phyloP scores from a whole-genome alignment of 2,797 vertebrate genomes.

The Sebastes oblongus region DNA sequence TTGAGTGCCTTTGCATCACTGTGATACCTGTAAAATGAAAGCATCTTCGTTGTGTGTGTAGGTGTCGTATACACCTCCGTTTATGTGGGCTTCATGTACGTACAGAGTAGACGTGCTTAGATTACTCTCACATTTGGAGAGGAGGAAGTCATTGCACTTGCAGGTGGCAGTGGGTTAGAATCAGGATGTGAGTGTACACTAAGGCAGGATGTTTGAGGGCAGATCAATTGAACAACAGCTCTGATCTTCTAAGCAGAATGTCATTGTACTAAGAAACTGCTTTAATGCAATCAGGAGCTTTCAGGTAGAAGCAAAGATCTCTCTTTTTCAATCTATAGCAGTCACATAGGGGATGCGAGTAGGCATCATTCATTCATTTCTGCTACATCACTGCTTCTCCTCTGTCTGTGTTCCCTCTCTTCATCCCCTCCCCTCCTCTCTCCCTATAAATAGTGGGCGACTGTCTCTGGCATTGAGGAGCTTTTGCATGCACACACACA shows the following conservation, averaged over 20 bases:
- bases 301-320: not conserved
- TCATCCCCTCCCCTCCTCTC: not conserved
- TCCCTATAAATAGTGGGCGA: slow-evolving; percentile 61
- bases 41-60: too few species aligned
- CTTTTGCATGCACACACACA: slow-evolving; percentile 10
- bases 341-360: not conserved
- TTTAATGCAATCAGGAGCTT: not conserved
- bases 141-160: not conserved
- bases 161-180: not conserved
- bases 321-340: not conserved
- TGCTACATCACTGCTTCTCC: not conserved
- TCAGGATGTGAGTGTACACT: not conserved
- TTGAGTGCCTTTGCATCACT: too few species aligned
- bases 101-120: too few species aligned
- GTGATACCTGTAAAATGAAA: too few species aligned
- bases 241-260: not conserved
- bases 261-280: not conserved
- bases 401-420: not conserved
- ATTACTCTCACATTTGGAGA: too few species aligned
- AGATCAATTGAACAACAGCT: not conserved
- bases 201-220: not conserved
- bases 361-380: not conserved
- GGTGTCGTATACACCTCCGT: too few species aligned
- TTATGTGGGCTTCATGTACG: too few species aligned
- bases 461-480: slow-evolving; percentile 49